phyloP scores from a whole-genome alignment of 2,888 invertebrate species.

The Nezara viridula region DNA sequence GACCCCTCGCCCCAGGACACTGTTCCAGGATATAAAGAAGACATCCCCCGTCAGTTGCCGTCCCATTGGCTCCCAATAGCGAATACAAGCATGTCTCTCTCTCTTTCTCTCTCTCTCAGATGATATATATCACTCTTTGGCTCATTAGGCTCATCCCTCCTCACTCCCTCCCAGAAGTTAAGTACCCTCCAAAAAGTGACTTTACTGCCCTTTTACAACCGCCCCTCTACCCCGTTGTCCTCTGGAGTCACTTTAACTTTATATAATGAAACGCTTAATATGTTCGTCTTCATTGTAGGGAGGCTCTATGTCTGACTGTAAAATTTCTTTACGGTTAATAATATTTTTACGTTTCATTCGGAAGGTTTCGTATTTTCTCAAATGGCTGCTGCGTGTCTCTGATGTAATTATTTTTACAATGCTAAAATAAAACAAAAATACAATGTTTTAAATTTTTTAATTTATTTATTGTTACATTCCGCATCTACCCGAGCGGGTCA shows the following conservation, averaged over 20 bases:
- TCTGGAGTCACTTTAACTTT: constrained; percentile 12
- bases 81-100: not conserved
- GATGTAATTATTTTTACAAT: not conserved
- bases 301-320: not conserved
- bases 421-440: not conserved
- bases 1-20: constrained; percentile 2
- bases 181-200: constrained; percentile 40
- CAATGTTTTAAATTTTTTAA: not conserved
- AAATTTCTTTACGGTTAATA: constrained; percentile 22
- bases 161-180: constrained; percentile 32
- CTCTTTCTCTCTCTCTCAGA: not conserved
- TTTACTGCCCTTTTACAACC: constrained; percentile 39
- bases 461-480: too few species aligned
- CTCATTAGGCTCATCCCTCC: constrained; percentile 42
- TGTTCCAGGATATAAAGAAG: constrained; percentile 27
- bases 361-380: not conserved
- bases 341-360: constrained; percentile 29
- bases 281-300: constrained; percentile 8
- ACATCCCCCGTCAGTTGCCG: constrained; percentile 11
- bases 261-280: constrained; percentile 48
- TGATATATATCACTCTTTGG: constrained; percentile 43
- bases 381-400: not conserved
- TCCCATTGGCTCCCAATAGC: constrained; percentile 37
- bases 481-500: too few species aligned
- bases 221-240: not conserved